These are phyloP conservation scores for Cardiocondyla obscurior DNA, from an alignment of 1,140 invertebrate genomes.

Conservation along the genomic window DNA sequence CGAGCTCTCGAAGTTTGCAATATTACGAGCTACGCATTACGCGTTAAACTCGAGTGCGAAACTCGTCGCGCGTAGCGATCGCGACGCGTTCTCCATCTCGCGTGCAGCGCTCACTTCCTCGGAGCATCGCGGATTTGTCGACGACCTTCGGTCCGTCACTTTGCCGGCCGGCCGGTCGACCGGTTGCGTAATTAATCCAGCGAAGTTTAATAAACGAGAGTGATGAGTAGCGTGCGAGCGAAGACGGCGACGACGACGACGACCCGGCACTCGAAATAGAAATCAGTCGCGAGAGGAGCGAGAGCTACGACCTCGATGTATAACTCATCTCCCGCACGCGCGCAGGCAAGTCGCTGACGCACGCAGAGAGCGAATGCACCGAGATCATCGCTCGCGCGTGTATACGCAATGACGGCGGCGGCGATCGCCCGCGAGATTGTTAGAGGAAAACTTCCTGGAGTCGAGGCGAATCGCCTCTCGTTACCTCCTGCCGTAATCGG, in stretches of 20 bases:
- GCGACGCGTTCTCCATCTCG: neutral
- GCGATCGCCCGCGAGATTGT: neutral
- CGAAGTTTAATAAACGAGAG: conserved; percentile 61
- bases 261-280: conserved; percentile 69
- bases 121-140: conserved; percentile 52
- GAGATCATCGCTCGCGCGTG: conserved; percentile 37
- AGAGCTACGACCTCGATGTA: conserved; percentile 66
- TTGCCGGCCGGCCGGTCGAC: conserved; percentile 42
- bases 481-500: conserved; percentile 2
- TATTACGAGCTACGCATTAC: neutral
- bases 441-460: neutral
- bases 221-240: conserved; percentile 61
- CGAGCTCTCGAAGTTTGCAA: neutral
- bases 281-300: conserved; percentile 50
- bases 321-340: conserved; percentile 23
- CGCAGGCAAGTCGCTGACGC: conserved; percentile 18
- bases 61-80: neutral
- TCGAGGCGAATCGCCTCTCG: neutral
- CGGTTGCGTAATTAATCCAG: conserved; percentile 70
- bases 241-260: conserved; percentile 29
- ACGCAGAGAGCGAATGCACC: conserved; percentile 7
- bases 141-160: conserved; percentile 64
- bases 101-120: neutral
- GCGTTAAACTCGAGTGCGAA: neutral
- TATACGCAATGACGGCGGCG: neutral